Percentiles rank a stretch among this genome's conserved stretches.
Conservation (phyloP, 2,888 invertebrate species). For the Cremastobaeus sp. region DNA sequence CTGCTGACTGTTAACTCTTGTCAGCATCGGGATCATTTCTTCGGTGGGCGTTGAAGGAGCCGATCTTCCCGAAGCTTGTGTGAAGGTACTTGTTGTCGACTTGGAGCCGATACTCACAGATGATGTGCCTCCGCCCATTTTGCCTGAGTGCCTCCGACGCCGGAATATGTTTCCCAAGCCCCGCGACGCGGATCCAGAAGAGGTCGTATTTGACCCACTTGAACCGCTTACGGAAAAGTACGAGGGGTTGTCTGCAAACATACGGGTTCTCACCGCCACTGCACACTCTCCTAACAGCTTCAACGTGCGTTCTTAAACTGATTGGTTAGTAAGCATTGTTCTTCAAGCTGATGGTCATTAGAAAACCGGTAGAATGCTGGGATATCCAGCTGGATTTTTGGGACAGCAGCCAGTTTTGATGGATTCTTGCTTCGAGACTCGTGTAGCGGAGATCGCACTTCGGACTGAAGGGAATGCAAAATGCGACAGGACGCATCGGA, state of each 20-base stretch:
- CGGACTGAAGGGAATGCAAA: slow-evolving; percentile 55
- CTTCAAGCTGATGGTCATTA: background rate
- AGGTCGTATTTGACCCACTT: slow-evolving; percentile 63
- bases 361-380: background rate
- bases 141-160: slow-evolving; percentile 51
- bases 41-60: slow-evolving; percentile 67
- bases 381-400: background rate
- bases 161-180: slow-evolving; percentile 58
- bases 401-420: background rate
- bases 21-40: slow-evolving; percentile 67
- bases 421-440: background rate
- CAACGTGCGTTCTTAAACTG: background rate
- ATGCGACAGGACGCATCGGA: slow-evolving; percentile 53
- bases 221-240: slow-evolving; percentile 85
- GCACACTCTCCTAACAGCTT: background rate
- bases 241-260: slow-evolving; percentile 86
- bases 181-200: slow-evolving; percentile 60
- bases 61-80: slow-evolving; percentile 65
- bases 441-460: slow-evolving; percentile 32
- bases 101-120: slow-evolving; percentile 66
- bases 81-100: slow-evolving; percentile 66
- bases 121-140: slow-evolving; percentile 69
- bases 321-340: background rate
- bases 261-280: slow-evolving; percentile 52
- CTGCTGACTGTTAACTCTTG: slow-evolving; percentile 32